Conservation (phyloP, 2,888 invertebrate species). For the Subacronicta megacephala region DNA sequence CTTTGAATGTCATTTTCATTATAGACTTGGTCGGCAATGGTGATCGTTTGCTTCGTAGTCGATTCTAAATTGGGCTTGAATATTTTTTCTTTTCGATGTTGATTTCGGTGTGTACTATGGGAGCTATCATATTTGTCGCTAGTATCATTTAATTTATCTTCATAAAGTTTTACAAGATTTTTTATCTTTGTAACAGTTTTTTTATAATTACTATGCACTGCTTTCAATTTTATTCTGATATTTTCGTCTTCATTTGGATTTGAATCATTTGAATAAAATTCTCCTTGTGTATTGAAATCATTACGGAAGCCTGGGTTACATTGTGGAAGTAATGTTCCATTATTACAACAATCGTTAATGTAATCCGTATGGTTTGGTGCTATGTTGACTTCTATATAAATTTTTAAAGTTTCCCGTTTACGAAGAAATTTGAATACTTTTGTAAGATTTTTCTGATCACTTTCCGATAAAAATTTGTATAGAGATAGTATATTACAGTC, state of each 20-base stretch:
- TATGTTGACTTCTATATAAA: constrained; percentile 73
- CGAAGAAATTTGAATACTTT: constrained; percentile 72
- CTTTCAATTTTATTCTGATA: constrained; percentile 9
- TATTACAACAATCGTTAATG: constrained; percentile 67
- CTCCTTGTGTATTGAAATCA: constrained; percentile 21
- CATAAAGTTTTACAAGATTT: constrained; percentile 64
- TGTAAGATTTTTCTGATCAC: constrained; percentile 66
- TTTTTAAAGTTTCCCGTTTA: constrained; percentile 70
- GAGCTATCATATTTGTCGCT: background rate
- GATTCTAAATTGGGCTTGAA: background rate
- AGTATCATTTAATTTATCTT: constrained; percentile 48
- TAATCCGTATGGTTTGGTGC: constrained; percentile 62
- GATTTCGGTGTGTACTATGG: background rate
- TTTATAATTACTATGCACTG: constrained; percentile 46
- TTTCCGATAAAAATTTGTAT: constrained; percentile 69
- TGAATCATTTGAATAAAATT: background rate
- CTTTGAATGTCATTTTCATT: constrained; percentile 11
- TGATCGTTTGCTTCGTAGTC: constrained; percentile 7
- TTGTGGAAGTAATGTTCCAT: constrained; percentile 35
- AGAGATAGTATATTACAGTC: constrained; percentile 75
- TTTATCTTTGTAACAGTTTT: constrained; percentile 68
- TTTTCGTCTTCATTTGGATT: constrained; percentile 6
- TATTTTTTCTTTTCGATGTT: constrained; percentile 15
- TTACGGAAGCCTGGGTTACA: constrained; percentile 48
- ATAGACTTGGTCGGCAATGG: constrained; percentile 2